Evolutionary conservation across 2,888 invertebrate species (phyloP).

Genomic region (Mythimna loreyi): DNA sequence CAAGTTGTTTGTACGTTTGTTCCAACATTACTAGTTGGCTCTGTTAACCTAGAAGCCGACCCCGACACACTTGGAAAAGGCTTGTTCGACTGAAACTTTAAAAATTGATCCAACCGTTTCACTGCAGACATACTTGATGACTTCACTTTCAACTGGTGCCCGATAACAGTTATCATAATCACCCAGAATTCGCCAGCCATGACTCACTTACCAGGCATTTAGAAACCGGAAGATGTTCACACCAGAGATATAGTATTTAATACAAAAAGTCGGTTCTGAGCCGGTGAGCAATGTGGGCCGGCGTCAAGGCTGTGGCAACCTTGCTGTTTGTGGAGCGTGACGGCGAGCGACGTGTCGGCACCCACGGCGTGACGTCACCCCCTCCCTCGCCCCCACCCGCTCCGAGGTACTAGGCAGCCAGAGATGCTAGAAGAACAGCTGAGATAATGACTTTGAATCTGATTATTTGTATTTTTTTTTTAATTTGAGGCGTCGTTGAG

Average conservation of each 20-base stretch:
- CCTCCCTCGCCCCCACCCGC: constrained; percentile 55
- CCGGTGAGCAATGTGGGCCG: constrained; percentile 88
- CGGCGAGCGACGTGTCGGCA: constrained; percentile 90
- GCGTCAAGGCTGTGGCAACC: constrained; percentile 89
- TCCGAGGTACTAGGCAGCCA: constrained; percentile 46
- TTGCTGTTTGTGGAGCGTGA: constrained; percentile 90
- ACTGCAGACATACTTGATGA: constrained; percentile 5
- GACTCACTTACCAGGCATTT: constrained; percentile 57
- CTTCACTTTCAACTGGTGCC: constrained; percentile 23
- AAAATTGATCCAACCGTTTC: constrained; percentile 1
- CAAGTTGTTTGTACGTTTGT: not conserved
- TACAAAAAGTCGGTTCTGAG: constrained; percentile 84
- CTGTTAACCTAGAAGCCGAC: constrained; percentile 40
- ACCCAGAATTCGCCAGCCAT: constrained; percentile 38
- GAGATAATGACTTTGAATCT: constrained; percentile 9
- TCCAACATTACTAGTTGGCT: not conserved
- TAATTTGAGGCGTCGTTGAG: not conserved
- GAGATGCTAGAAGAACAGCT: constrained; percentile 35
- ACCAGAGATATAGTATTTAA: constrained; percentile 77
- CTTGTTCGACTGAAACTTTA: constrained; percentile 17
- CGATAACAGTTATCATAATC: constrained; percentile 50
- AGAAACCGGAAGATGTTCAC: constrained; percentile 73
- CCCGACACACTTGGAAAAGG: constrained; percentile 41
- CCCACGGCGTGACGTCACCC: constrained; percentile 87
- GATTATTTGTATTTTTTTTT: not conserved